A percentile compares a stretch with the other conserved stretches of the same genome.
These are phyloP conservation scores for Platycnemis pennipes DNA, from an alignment of 2,888 invertebrate genomes.

Conservation along the genomic window DNA sequence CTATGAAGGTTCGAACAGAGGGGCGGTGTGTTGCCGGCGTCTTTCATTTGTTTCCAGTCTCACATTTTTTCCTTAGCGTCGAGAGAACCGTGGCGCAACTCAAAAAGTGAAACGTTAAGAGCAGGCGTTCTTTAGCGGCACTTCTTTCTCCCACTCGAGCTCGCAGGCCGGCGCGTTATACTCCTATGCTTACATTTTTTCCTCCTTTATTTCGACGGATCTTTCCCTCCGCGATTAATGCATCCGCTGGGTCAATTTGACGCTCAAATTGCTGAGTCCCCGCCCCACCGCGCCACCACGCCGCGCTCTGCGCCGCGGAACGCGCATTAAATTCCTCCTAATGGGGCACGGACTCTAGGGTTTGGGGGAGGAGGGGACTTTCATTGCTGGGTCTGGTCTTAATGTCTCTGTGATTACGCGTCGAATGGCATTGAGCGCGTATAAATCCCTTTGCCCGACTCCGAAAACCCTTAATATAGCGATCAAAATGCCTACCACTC, in stretches of 20 bases:
- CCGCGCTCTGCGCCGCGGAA: not conserved
- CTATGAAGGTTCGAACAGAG: not conserved
- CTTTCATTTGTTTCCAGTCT: not conserved
- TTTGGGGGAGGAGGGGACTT: not conserved
- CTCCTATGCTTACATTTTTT: not conserved
- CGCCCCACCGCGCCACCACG: not conserved
- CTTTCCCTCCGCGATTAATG: not conserved
- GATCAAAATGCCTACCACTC: conserved; percentile 29
- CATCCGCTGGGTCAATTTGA: not conserved
- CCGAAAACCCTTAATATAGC: not conserved
- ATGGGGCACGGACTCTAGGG: not conserved
- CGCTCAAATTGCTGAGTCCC: conserved; percentile 21
- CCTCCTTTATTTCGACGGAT: not conserved
- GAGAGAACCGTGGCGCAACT: not conserved
- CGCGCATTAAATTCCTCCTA: conserved; percentile 5
- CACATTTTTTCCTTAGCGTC: not conserved
- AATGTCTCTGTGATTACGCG: conserved; percentile 42
- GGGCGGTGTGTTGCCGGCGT: not conserved
- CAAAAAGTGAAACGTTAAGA: not conserved
- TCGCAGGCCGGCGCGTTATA: not conserved
- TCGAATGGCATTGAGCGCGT: conserved; percentile 37
- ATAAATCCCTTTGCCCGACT: conserved; percentile 16
- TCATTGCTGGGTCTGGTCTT: conserved; percentile 33
- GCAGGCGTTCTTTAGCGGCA: not conserved
- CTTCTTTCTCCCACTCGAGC: not conserved